Base-by-base conservation (phyloP, 2,113 vertebrate species). In the Archilochus colubris region DNA sequence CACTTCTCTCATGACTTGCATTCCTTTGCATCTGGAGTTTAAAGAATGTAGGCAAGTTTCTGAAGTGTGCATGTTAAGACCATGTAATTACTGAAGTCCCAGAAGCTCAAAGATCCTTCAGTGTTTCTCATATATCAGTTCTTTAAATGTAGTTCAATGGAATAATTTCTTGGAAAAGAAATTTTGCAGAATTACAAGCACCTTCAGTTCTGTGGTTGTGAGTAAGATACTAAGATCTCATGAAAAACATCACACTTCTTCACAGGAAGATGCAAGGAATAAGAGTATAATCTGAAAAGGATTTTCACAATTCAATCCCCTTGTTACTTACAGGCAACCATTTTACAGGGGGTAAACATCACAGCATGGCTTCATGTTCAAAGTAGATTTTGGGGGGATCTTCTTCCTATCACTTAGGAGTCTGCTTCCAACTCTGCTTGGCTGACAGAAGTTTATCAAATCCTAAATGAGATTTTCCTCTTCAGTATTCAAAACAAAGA, bases 11-110 rank as follows among this genome's bases (percentile, higher is more conserved):
- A 4, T 3, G 3, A 64, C 11, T 64, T 43, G 24, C 51, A 54
- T 25, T 43, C 44, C 33, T 55, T 72, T 33, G 22, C 33, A 66
- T 25, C 53, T 50, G 31, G n/a, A 31, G 14, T 67, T 86, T 77
- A 31, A 40, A 59, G 4, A 69, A 28, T 3, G 6, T 2, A 55
- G 4, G 8, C 11, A 31, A 23, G 12, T 58, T 79, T 50, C 33
- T 43, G 7, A 79, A 78, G 28, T 0, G 0, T 2, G 14, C 14
- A 43, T 0, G 0, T 36, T 17, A 61, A 57, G 7, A 10, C 57
- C 2, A 0, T 15, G 13, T 8, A 36, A 63, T 73, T 63, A 64
- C 13, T 36, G 64, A 74, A 64, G 79, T 18, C 9, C 9, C 50
- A 43, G 15, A 63, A 64, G 58, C 23, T 62, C 46, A 27, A n/a